These are phyloP conservation scores for Melanotus villosus DNA, from an alignment of 2,888 invertebrate genomes.

Conservation along the genomic window DNA sequence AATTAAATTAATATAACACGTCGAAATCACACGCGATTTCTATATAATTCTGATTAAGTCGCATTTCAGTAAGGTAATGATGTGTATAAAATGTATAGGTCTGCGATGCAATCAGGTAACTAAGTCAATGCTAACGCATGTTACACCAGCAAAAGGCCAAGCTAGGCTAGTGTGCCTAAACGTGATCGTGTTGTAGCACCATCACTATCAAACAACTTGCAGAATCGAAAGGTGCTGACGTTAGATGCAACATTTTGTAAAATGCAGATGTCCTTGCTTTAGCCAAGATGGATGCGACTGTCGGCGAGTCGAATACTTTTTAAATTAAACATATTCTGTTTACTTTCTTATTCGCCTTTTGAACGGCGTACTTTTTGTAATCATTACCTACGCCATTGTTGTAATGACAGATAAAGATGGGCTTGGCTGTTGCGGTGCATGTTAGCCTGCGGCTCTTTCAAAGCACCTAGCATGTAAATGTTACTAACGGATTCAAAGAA, in stretches of 20 bases:
- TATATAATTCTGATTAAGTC: neutral
- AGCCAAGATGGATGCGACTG: neutral
- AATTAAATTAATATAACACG: too few species aligned
- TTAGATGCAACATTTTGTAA: neutral
- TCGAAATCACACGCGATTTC: too few species aligned
- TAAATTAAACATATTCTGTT: neutral
- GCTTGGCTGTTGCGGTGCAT: constrained; percentile 20
- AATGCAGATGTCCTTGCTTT: constrained; percentile 9
- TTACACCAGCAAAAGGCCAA: neutral
- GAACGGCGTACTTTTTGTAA: constrained; percentile 1
- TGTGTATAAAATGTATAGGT: neutral
- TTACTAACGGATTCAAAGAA: constrained; percentile 25
- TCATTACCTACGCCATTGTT: constrained; percentile 21
- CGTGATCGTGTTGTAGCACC: constrained; percentile 5
- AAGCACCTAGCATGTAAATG: constrained; percentile 31
- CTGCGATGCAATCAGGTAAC: constrained; percentile 14
- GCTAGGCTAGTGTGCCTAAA: constrained; percentile 16
- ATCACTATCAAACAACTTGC: neutral
- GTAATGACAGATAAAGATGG: constrained; percentile 25
- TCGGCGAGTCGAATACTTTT: neutral
- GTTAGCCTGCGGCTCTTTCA: constrained; percentile 4
- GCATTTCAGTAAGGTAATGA: constrained; percentile 13
- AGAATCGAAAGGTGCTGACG: neutral
- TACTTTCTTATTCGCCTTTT: neutral
- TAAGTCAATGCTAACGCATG: constrained; percentile 21